Percentiles rank a stretch among this genome's conserved stretches.
phyloP scores from a whole-genome alignment of 2,113 vertebrate genomes.

The Neogobius melanostomus region DNA sequence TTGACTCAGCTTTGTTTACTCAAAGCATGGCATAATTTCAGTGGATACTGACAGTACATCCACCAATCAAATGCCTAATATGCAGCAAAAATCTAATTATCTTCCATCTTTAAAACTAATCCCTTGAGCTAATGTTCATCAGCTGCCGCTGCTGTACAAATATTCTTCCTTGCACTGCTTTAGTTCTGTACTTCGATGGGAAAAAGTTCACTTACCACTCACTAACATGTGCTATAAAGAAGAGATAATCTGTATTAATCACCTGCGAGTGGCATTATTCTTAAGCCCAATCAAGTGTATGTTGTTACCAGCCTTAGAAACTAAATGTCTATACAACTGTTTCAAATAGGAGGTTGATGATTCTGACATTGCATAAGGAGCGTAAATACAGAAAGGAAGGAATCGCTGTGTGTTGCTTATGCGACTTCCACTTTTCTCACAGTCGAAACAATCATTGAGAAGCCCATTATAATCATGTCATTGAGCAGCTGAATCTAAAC shows the following conservation, averaged over 20 bases:
- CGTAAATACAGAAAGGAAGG: neutral
- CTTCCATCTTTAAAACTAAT: no score
- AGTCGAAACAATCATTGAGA: slow-evolving; percentile 25
- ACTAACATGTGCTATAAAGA: neutral
- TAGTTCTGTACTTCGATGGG: neutral
- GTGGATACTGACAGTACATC: neutral
- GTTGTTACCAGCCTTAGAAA: slow-evolving; percentile 9
- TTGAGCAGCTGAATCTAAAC: slow-evolving; percentile 31
- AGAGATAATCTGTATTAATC: neutral
- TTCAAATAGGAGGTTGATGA: slow-evolving; percentile 13
- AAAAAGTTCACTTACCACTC: neutral
- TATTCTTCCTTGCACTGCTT: neutral
- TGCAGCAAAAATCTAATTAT: neutral
- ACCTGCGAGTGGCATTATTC: neutral
- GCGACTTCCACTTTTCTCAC: slow-evolving; percentile 29
- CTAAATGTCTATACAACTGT: slow-evolving; percentile 22
- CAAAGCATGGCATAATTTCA: neutral
- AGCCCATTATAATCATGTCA: slow-evolving; percentile 12
- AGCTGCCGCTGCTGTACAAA: neutral
- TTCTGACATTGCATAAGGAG: slow-evolving; percentile 20
- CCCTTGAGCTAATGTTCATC: neutral
- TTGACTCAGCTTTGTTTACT: neutral
- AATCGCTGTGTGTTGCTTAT: slow-evolving; percentile 32
- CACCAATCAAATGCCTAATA: neutral
- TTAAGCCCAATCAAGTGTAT: neutral